phyloP scores from a whole-genome alignment of 2,888 invertebrate species.

The Micoletzkya japonica region DNA sequence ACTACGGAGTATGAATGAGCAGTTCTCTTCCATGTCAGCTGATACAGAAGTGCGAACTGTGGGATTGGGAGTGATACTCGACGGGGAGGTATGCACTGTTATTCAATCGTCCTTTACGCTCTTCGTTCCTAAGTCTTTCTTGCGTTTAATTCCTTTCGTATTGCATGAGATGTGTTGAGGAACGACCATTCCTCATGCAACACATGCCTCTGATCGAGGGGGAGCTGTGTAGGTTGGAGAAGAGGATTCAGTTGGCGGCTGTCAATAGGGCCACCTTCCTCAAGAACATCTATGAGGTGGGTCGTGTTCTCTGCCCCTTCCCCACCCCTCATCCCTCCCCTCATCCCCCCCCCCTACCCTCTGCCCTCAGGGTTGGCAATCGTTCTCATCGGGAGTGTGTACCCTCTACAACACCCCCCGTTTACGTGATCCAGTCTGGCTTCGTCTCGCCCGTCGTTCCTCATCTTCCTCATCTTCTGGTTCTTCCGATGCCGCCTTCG shows the following conservation, averaged over 20 bases:
- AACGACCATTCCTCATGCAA: slow-evolving; percentile 38
- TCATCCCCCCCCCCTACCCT: not conserved
- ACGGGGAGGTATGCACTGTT: not conserved
- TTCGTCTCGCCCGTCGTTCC: slow-evolving; percentile 38
- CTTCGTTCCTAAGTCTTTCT: too few species aligned
- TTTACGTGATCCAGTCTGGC: slow-evolving; percentile 52
- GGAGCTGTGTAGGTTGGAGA: slow-evolving; percentile 48
- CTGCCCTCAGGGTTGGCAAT: slow-evolving; percentile 43
- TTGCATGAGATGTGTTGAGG: slow-evolving; percentile 9
- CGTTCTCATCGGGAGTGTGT: slow-evolving; percentile 44
- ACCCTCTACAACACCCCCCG: slow-evolving; percentile 53
- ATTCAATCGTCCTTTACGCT: too few species aligned
- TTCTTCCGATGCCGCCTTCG: slow-evolving; percentile 37
- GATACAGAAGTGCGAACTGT: slow-evolving; percentile 10
- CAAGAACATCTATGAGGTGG: slow-evolving; percentile 42
- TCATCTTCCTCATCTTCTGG: slow-evolving; percentile 49
- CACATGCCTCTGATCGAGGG: slow-evolving; percentile 57
- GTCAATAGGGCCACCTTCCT: slow-evolving; percentile 44
- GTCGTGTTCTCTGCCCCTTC: not conserved
- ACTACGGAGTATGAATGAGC: not conserved
- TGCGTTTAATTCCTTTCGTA: too few species aligned
- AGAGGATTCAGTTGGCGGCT: slow-evolving; percentile 40
- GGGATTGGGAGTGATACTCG: slow-evolving; percentile 19
- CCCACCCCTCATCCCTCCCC: not conserved
- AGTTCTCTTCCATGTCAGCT: slow-evolving; percentile 13